Evolutionary conservation across 2,888 invertebrate genomes (phyloP).

Genomic region (Microctonus aethiopoides): DNA sequence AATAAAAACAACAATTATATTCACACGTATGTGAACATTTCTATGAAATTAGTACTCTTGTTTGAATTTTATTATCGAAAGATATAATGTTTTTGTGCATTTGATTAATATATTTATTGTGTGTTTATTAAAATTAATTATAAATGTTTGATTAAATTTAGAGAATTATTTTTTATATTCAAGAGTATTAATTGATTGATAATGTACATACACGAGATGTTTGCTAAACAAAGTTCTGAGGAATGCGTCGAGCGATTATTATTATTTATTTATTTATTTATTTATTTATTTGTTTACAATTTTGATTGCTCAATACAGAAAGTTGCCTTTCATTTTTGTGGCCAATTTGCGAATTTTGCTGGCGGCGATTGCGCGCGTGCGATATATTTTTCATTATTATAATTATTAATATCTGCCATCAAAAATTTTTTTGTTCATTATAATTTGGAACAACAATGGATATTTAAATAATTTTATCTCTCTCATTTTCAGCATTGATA

Average conservation of each 20-base stretch:
- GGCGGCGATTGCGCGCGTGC: conserved; percentile 51
- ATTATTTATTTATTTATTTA: conserved; percentile 41
- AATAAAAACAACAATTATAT: not conserved
- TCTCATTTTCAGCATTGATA: conserved; percentile 19
- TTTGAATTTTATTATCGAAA: not conserved
- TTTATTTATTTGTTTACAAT: not conserved
- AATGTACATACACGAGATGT: conserved; percentile 49
- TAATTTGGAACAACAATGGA: conserved; percentile 21
- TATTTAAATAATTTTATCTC: not conserved
- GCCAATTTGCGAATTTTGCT: conserved; percentile 37
- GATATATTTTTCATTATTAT: conserved; percentile 42
- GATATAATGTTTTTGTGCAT: not conserved
- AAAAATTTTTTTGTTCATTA: conserved; percentile 19
- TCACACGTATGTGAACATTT: conserved; percentile 25
- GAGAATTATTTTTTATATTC: not conserved
- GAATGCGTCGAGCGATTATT: conserved; percentile 53
- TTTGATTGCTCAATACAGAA: conserved; percentile 47
- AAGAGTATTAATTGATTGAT: conserved; percentile 47
- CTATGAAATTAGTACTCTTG: conserved; percentile 30
- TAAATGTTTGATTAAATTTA: not conserved
- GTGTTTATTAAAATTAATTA: not conserved
- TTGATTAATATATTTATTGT: not conserved
- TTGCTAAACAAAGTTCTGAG: conserved; percentile 58
- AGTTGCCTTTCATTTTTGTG: conserved; percentile 54
- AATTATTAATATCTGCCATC: conserved; percentile 31